Evolutionary conservation across 2,797 vertebrate genomes (phyloP), one percentile per base, ranked within the genome.

Genomic region (Philypnodon macrostomus): DNA sequence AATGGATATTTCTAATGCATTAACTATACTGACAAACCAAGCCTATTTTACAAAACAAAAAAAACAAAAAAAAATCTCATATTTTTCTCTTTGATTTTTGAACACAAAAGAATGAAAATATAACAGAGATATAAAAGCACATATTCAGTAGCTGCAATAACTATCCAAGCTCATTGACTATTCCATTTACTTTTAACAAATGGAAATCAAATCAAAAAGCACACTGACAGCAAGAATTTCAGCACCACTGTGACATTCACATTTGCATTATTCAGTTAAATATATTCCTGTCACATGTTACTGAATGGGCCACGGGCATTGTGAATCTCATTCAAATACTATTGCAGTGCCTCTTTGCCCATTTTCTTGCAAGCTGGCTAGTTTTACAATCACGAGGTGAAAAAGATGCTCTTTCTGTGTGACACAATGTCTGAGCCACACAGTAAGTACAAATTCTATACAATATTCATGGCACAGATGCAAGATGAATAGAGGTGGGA

Each of bases 401-500:
- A 58, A 73, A 47, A n/a, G 39, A 68, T 40, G 32, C 36, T 53
- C 58, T 47, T 46, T 42, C 36, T 5, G 15, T 58, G 51, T 52
- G 47, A 67, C 70, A 70, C 53, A 55, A 37, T 60, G 74, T 35
- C 42, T 27, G 32, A 67, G 35, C 66, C 51, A 70, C n/a, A 59
- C 51, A 41, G 47, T 55, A 45, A 61, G 56, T 57, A 53, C 34
- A 40, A 74, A 50, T 55, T 21, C 36, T 47, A 38, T 78, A 57
- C 57, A 77, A 73, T 68, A 82, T 82, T 84, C 36, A 80, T 83
- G 63, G 17, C 40, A 49, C 35, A 63, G 48, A 67, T 39, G 17
- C 15, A 19, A 71, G 63, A 73, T 68, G 67, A 80, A 69, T 53
- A 59, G 52, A 72, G 53, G 49, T 40, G 52, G 44, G 46, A 7